These are phyloP conservation scores for Leptinotarsa tumamoca DNA, from an alignment of 2,888 invertebrate genomes.

Conservation along the genomic window DNA sequence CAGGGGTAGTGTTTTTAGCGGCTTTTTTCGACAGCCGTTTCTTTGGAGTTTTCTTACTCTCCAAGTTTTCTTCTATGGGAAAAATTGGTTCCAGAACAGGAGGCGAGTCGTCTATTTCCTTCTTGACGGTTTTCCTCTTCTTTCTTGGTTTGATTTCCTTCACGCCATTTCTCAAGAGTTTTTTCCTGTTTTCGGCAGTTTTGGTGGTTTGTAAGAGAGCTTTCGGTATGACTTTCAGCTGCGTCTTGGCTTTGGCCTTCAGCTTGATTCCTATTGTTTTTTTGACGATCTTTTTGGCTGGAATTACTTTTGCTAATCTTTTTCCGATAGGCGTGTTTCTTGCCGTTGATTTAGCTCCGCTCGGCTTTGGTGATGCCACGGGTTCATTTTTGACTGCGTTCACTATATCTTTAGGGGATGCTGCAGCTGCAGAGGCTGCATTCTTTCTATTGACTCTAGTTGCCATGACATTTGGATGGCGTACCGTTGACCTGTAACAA, in stretches of 20 bases:
- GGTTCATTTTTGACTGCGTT: slow-evolving; percentile 50
- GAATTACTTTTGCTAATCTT: slow-evolving; percentile 47
- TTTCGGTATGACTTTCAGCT: slow-evolving; percentile 56
- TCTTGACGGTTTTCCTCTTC: slow-evolving; percentile 39
- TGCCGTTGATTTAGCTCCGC: slow-evolving; percentile 33
- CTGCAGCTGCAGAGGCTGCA: slow-evolving; percentile 45
- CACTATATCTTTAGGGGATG: slow-evolving; percentile 57
- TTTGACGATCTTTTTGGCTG: slow-evolving; percentile 50
- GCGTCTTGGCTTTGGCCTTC: slow-evolving; percentile 57
- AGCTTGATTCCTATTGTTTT: slow-evolving; percentile 55
- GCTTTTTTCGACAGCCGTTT: slow-evolving; percentile 48
- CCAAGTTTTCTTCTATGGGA: slow-evolving; percentile 54
- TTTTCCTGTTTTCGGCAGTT: slow-evolving; percentile 58
- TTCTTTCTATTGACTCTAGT: slow-evolving; percentile 64
- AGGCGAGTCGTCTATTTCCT: slow-evolving; percentile 51
- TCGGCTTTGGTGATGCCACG: not conserved
- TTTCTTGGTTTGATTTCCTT: slow-evolving; percentile 55
- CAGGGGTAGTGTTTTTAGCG: slow-evolving; percentile 42
- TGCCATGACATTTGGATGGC: slow-evolving; percentile 65
- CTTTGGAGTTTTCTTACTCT: slow-evolving; percentile 47
- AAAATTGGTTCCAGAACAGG: slow-evolving; percentile 62
- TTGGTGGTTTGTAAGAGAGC: slow-evolving; percentile 58
- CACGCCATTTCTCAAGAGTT: slow-evolving; percentile 61
- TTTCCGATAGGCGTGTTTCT: slow-evolving; percentile 47
- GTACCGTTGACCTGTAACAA: slow-evolving; percentile 37